phyloP scores from a whole-genome alignment of 2,888 invertebrate genomes.

The Lypha dubia region DNA sequence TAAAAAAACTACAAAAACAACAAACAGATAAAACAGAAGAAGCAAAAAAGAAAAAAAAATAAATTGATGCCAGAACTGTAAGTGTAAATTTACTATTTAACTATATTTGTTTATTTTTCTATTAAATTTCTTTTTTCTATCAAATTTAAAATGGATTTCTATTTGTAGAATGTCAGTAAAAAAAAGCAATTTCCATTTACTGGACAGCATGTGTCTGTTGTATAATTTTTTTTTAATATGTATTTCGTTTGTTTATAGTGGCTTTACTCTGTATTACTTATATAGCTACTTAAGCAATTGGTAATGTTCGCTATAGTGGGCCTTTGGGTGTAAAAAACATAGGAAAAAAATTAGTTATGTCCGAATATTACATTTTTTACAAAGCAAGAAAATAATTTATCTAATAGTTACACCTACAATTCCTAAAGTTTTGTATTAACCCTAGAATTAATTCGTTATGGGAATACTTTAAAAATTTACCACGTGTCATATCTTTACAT shows the following conservation, averaged over 20 bases:
- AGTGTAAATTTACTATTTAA: conserved; percentile 40
- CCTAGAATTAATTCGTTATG: too few relatives aligned
- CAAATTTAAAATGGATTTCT: conserved; percentile 20
- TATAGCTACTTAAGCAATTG: background rate
- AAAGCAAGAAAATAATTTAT: too few relatives aligned
- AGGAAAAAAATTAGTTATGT: background rate
- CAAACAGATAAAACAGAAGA: conserved; percentile 7
- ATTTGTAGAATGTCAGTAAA: background rate
- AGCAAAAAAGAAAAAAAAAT: conserved; percentile 18
- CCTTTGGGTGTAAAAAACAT: background rate
- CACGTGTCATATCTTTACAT: too few relatives aligned
- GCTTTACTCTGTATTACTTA: conserved; percentile 11
- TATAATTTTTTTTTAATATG: conserved; percentile 15
- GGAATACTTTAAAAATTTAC: too few relatives aligned
- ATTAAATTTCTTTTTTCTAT: background rate
- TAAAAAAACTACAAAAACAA: conserved; percentile 31
- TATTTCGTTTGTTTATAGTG: background rate
- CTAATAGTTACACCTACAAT: too few relatives aligned
- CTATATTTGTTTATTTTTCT: conserved; percentile 7
- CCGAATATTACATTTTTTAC: background rate
- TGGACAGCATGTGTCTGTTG: conserved; percentile 22
- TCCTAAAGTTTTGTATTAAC: too few relatives aligned
- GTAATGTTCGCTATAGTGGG: background rate
- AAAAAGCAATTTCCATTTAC: conserved; percentile 21
- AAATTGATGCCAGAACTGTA: conserved; percentile 63